Base-by-base conservation (phyloP, 2,113 vertebrate species). In the Rhegmatorhina hoffmannsi region DNA sequence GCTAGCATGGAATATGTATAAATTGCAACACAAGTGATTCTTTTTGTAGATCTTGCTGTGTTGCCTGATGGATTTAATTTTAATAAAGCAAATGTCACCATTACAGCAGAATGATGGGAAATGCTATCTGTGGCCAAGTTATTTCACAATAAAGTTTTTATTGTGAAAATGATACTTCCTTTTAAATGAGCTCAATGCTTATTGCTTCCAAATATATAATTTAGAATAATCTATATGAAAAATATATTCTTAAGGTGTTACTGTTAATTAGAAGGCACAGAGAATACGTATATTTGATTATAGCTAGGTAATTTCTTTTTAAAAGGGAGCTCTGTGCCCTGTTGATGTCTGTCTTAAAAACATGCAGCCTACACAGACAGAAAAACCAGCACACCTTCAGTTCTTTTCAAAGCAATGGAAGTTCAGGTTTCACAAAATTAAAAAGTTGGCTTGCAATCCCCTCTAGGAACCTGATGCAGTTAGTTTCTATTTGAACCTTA, bases 81-180 rank as follows among this genome's bases (percentile, higher is more conserved):
- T 56, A 82, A 60, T 84, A 62, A 79, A 81, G 25, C 28, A 87
- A 77, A 44, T 29, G 43, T 58, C 80, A 31, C 36, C 10, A 13
- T 49, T 84, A 44, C 46, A 17, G 46, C 63, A 78, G 70, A 92
- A 91, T 81, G 21, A 85, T 84, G 77, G 80, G 75, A 97, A 96
- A 70, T 81, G 67, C 25, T 82, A 34, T 10, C 66, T 84, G 44
- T 73, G 67, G 63, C 43, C 63, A 89, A 89, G 56, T 75, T 91
- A 68, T 72, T 87, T 91, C 33, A 72, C 62, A 76, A 46, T 75
- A 53, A 80, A 83, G 4, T 77, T 94, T 94, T 95, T 60, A 85
- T 83, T 91, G 38, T 76, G 66, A 94, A 88, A 92, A 94, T 69
- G 31, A 55, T 73, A 49, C 62, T 95, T 97, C 49, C 80, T 96